Evolutionary conservation across 2,797 vertebrate genomes (phyloP), one percentile per base, ranked within the genome.

Genomic region (Acrossocheilus fasciatus): DNA sequence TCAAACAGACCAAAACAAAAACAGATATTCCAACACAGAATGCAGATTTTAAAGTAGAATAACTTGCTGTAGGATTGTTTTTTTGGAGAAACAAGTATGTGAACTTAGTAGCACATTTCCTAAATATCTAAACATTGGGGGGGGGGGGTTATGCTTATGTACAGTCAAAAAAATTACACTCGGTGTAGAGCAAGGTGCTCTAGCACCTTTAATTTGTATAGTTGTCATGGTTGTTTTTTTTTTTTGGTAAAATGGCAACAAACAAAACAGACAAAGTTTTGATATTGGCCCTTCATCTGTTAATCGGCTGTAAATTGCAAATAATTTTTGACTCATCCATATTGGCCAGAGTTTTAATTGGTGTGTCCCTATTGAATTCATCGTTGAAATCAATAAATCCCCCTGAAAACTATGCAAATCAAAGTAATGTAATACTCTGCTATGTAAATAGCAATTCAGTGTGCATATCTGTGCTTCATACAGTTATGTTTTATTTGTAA

Each of bases 401-500:
- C 26, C 26, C 30, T 7, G 18, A 72, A 43, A 84, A 47, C 43
- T 73, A 72, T 78, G 7, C n/a, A 69, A 45, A 59, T 84, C 41
- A 80, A 50, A 43, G 17, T 57, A 62, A 62, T 64, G 30, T 76
- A 76, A 50, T 36, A 12, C 26, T 54, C 26, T 45, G 66, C 39
- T 7, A 9, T 75, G 81, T 85, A 87, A 85, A 84, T 43, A 79
- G 34, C 2, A 45, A 26, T 50, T 68, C 20, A n/a, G 54, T 14
- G 8, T 52, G 43, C n/a, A 57, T 68, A 36, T 83, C 82, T n/a
- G 66, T 62, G 39, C 47, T 36, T 54, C 3, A 26, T 43, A 47
- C 74, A 17, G 77, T n/a, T 68, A 41, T 6, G 43, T 78, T 78
- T 81, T 66, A 70, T 85, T 70, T 43, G 30, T 77, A 73, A 68